Evolutionary conservation across 2,113 vertebrate genomes (phyloP), one percentile per base, ranked within the genome.

Genomic region (Hemicordylus capensis): DNA sequence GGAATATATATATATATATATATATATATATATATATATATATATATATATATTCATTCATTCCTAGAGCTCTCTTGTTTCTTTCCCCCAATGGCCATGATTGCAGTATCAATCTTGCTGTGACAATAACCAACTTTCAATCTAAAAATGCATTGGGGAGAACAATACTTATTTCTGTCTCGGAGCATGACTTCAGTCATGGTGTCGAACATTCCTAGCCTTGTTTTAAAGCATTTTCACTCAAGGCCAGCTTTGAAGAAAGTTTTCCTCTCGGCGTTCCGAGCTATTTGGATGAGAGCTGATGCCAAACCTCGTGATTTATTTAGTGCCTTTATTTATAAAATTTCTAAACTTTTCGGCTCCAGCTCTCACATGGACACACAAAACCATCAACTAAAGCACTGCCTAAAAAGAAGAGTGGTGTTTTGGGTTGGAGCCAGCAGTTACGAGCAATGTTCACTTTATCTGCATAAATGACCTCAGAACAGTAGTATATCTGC

Each of bases 231-330:
- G 56, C 11, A 8, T 1, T 80, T 9, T 12, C 4, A 3, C 44
- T 42, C 46, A 1, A 88, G 66, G 67, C 48, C 64, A 42, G 66
- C 31, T 51, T 56, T 72, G 3, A 54, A 4, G 26, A 61, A 87
- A 82, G 44, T 69, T 83, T 24, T 24, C 64, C n/a, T 15, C 0
- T 7, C 0, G 1, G 0, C 59, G 0, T 10, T 37, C 48, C 1
- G 0, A 3, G 46, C 63, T 39, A 8, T 11, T 1, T 6, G 56
- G 37, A 58, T 6, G 19, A 73, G 9, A 1, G 37, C 14, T 15
- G 64, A n/a, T 9, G 42, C 15, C 51, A 69, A 44, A n/a, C n/a
- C n/a, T n/a, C 61, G 46, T 46, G 69, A 12, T 63, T 37, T 72
- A 4, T 17, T 51, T 51, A 12, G 31, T 22, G 46, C 28, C 42